Evolutionary conservation across 2,888 invertebrate species (phyloP).

Genomic region (Synanthedon tipuliformis): DNA sequence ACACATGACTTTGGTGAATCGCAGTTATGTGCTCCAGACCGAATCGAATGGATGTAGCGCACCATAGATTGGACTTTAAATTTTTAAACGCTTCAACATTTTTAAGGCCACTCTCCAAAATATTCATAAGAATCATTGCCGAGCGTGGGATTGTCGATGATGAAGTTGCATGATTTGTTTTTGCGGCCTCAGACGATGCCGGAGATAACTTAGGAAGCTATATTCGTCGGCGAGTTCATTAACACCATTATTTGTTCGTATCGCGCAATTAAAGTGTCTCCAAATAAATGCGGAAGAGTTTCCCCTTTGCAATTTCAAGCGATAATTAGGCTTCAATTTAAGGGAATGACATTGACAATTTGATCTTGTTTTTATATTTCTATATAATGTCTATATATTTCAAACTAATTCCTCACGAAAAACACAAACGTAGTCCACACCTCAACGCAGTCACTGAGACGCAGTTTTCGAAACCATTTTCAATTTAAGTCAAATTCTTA

Average conservation of each 20-base stretch:
- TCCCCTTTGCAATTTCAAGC: too few species aligned
- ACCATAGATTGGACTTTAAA: not conserved
- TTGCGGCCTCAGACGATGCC: not conserved
- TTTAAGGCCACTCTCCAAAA: not conserved
- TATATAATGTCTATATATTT: too few species aligned
- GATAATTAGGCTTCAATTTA: too few species aligned
- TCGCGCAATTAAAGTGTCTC: not conserved
- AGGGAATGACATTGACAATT: too few species aligned
- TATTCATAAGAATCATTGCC: not conserved
- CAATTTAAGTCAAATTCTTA: too few species aligned
- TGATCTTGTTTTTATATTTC: too few species aligned
- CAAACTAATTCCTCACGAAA: too few species aligned
- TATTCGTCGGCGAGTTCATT: conserved; percentile 8
- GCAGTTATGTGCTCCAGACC: not conserved
- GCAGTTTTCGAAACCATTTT: too few species aligned
- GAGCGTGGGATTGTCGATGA: conserved; percentile 1
- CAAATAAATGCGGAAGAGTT: too few species aligned
- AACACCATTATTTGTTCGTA: conserved; percentile 5
- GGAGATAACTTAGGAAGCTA: conserved; percentile 2
- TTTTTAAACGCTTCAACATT: not conserved
- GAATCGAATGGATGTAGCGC: not conserved
- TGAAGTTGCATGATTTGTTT: not conserved
- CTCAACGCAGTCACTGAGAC: too few species aligned
- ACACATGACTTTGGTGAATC: not conserved
- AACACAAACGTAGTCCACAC: too few species aligned